Conservation (phyloP, 1,140 invertebrate species). For the Philopotamus ludificatus region DNA sequence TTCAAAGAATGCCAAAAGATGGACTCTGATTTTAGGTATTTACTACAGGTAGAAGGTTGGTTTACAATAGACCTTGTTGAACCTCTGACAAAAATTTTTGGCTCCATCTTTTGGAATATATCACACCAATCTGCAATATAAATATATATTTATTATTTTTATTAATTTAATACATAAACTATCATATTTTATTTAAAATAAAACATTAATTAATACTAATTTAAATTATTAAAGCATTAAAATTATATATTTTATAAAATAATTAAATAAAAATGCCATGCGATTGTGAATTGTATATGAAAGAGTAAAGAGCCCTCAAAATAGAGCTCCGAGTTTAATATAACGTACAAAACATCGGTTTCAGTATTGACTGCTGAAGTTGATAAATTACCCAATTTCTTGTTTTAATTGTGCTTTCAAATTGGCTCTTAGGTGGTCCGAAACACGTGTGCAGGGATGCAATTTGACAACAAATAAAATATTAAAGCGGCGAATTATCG, state of each 20-base stretch:
- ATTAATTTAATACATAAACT: too few species aligned
- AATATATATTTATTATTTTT: too few species aligned
- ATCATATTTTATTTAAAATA: too few species aligned
- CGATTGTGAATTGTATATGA: background rate
- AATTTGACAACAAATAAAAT: background rate
- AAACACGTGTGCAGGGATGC: background rate
- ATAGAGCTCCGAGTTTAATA: slow-evolving; percentile 7
- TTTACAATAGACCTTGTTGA: too few species aligned
- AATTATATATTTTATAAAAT: background rate
- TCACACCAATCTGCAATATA: too few species aligned
- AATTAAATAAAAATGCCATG: background rate
- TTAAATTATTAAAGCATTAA: background rate
- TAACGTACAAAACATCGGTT: slow-evolving; percentile 1
- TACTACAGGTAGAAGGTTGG: too few species aligned
- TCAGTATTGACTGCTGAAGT: slow-evolving; percentile 11
- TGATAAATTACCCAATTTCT: slow-evolving; percentile 12
- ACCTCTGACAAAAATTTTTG: too few species aligned
- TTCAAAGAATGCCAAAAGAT: too few species aligned
- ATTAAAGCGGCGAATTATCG: background rate
- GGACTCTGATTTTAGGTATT: too few species aligned
- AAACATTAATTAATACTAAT: too few species aligned
- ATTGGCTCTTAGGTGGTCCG: background rate
- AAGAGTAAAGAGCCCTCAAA: background rate
- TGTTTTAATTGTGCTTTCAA: slow-evolving; percentile 8
- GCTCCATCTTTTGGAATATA: too few species aligned